These are phyloP conservation scores for Sebastes kiyomatsui DNA, from an alignment of 2,797 vertebrate species.

Conservation along the genomic window DNA sequence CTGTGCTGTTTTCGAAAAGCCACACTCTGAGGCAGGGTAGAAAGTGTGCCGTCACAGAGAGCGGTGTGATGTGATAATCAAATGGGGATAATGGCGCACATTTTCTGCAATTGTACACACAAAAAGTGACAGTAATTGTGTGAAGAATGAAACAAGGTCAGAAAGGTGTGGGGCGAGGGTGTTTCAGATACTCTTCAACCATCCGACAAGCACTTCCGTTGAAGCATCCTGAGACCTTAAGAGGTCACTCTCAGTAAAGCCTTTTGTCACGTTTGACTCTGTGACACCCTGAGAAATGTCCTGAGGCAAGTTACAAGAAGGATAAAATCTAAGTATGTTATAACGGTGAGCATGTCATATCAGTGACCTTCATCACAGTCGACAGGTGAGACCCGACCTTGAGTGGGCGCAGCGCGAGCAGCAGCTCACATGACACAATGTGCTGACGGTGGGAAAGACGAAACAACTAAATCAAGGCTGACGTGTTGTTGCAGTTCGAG, in stretches of 20 bases:
- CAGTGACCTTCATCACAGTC: slow-evolving; percentile 10
- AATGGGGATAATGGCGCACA: neutral
- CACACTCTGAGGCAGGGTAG: neutral
- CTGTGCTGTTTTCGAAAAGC: neutral
- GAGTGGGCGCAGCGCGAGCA: slow-evolving; percentile 1
- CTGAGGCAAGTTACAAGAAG: neutral
- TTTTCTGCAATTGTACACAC: neutral
- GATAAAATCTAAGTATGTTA: neutral
- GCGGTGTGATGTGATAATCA: neutral
- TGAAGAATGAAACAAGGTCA: neutral
- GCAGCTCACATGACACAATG: slow-evolving; percentile 27
- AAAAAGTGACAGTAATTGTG: neutral
- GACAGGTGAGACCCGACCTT: slow-evolving; percentile 18
- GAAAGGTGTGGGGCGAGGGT: neutral
- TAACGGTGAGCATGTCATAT: slow-evolving; percentile 1
- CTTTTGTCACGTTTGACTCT: neutral
- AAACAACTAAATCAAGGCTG: slow-evolving; percentile 59
- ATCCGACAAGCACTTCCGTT: neutral
- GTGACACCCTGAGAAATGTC: slow-evolving; percentile 5
- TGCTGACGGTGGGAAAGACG: slow-evolving; percentile 52
- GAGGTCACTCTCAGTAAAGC: neutral
- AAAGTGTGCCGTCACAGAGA: neutral
- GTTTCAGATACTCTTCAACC: neutral
- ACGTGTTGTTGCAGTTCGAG: slow-evolving; percentile 60
- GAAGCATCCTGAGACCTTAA: neutral